Percentiles rank a stretch among this genome's conserved stretches.
phyloP scores from a whole-genome alignment of 1,140 invertebrate species.

The Argopecten irradians region DNA sequence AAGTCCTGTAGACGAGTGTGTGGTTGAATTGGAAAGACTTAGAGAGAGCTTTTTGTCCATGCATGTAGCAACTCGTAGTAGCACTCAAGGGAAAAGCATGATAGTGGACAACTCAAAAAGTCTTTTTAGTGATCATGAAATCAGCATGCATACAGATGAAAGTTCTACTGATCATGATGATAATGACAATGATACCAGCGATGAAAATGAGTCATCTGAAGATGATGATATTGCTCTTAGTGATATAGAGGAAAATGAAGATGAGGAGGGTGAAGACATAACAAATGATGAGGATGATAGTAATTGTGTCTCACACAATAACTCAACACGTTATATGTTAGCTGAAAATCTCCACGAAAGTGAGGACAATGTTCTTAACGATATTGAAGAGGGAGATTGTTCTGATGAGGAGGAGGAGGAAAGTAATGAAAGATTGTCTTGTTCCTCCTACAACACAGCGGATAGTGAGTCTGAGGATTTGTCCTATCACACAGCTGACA shows the following conservation, averaged over 20 bases:
- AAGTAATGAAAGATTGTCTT: slow-evolving; percentile 31
- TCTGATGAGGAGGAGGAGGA: slow-evolving; percentile 48
- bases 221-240: not conserved
- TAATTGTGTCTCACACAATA: not conserved
- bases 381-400: slow-evolving; percentile 38
- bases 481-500: not conserved
- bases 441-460: not conserved
- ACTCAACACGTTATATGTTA: slow-evolving; percentile 25
- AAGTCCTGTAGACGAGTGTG: slow-evolving; percentile 34
- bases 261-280: slow-evolving; percentile 31
- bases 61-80: slow-evolving; percentile 34
- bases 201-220: not conserved
- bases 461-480: not conserved
- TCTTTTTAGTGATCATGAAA: slow-evolving; percentile 49
- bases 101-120: slow-evolving; percentile 49
- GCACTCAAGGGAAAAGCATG: not conserved
- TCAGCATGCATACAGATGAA: not conserved
- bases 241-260: slow-evolving; percentile 19
- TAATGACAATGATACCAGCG: not conserved
- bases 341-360: slow-evolving; percentile 41
- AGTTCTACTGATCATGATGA: not conserved
- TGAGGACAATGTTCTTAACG: slow-evolving; percentile 37
- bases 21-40: slow-evolving; percentile 52
- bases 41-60: slow-evolving; percentile 45
- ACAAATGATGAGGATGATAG: slow-evolving; percentile 45